Conservation (phyloP, 2,113 vertebrate species). For the Donacobius atricapilla region DNA sequence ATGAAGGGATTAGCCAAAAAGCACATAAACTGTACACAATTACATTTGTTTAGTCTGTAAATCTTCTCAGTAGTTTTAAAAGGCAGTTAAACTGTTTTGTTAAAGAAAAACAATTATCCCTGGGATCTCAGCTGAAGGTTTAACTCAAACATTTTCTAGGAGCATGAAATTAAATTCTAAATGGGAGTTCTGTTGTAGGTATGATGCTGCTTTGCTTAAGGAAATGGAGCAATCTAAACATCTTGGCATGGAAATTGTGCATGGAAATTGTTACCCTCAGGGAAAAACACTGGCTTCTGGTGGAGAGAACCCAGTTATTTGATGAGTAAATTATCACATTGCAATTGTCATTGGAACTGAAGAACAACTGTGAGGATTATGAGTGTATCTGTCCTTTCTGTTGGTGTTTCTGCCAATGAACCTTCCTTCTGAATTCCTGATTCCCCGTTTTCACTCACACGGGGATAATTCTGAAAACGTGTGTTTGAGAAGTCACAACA, state of each 20-base stretch:
- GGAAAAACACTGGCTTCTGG: background rate
- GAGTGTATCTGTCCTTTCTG: background rate
- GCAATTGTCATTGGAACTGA: background rate
- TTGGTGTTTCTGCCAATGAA: background rate
- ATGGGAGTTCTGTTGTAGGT: background rate
- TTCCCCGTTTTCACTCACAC: background rate
- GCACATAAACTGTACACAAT: background rate
- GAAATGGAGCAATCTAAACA: background rate
- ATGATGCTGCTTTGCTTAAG: background rate
- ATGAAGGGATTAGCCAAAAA: conserved; percentile 22
- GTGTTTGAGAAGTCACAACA: background rate
- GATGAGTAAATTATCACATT: background rate
- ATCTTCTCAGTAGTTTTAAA: conserved; percentile 25
- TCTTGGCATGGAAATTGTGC: background rate
- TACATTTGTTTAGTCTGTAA: conserved; percentile 47
- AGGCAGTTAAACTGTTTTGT: conserved; percentile 35
- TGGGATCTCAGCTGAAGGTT: background rate
- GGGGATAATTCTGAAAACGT: background rate
- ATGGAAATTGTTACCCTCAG: background rate
- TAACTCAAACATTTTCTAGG: background rate
- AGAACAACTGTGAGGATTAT: background rate
- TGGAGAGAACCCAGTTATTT: background rate
- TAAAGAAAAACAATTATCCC: conserved; percentile 27
- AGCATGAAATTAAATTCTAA: background rate
- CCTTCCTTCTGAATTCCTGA: background rate